These are phyloP conservation scores for Diarsia dahlii DNA, from an alignment of 2,888 invertebrate species.

Conservation along the genomic window DNA sequence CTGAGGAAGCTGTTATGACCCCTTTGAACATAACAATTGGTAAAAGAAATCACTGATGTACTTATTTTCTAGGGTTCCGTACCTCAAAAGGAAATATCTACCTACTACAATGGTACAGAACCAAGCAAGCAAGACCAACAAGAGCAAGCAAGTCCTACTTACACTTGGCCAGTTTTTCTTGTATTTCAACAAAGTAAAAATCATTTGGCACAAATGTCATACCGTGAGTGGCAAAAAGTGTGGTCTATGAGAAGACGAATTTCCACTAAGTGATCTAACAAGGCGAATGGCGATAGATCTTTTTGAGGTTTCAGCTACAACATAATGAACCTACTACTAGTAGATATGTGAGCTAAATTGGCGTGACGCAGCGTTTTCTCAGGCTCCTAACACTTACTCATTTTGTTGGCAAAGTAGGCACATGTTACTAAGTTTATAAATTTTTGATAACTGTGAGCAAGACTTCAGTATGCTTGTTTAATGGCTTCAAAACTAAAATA, in stretches of 20 bases:
- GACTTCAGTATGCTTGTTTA: conserved; percentile 25
- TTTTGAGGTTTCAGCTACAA: background rate
- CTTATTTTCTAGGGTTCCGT: too few relatives aligned
- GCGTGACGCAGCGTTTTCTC: background rate
- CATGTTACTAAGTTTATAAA: conserved; percentile 25
- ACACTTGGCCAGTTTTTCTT: background rate
- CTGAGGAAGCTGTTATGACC: background rate
- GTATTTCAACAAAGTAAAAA: background rate
- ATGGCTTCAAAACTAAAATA: conserved; percentile 41
- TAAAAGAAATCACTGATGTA: background rate
- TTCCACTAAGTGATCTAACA: conserved; percentile 7
- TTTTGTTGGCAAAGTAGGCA: conserved; percentile 8
- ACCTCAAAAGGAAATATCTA: too few relatives aligned
- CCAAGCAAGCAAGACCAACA: too few relatives aligned
- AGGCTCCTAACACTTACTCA: background rate
- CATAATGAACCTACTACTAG: background rate
- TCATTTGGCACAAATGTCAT: background rate
- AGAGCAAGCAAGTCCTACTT: too few relatives aligned
- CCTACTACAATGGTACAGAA: too few relatives aligned
- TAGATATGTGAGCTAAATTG: background rate
- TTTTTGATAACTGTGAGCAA: conserved; percentile 37
- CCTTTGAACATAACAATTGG: background rate
- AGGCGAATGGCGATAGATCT: background rate
- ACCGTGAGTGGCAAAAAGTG: background rate
- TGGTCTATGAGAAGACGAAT: background rate